Conservation (phyloP, 1,140 invertebrate species). For the Hesperophylax magnus region DNA sequence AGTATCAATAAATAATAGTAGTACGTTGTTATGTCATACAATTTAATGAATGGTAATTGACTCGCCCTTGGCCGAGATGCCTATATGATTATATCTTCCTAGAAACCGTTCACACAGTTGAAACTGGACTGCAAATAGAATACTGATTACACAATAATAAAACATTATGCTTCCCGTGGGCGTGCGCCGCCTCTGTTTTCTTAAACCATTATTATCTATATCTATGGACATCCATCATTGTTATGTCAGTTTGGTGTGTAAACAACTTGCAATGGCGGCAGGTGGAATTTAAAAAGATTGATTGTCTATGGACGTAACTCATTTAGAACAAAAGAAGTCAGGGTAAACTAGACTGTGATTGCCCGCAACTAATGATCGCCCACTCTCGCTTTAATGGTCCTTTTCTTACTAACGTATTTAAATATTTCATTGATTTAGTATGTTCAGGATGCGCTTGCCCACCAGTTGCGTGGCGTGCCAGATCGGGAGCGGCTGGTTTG, state of each 20-base stretch:
- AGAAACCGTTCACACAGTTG: neutral
- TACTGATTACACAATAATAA: neutral
- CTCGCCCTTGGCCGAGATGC: constrained; percentile 1
- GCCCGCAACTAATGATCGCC: neutral
- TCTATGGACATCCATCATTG: too few species aligned
- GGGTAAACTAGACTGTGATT: neutral
- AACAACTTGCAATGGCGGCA: neutral
- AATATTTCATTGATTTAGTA: neutral
- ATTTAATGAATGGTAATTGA: neutral
- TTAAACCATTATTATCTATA: neutral
- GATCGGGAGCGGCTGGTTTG: too few species aligned
- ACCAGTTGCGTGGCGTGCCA: too few species aligned
- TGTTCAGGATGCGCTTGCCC: too few species aligned
- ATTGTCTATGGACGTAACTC: neutral
- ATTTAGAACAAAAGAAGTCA: neutral
- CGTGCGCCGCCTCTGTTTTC: neutral
- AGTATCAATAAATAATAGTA: too few species aligned
- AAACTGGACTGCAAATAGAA: neutral
- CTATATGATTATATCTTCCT: neutral
- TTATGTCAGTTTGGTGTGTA: neutral
- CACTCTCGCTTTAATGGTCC: too few species aligned
- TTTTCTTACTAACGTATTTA: too few species aligned
- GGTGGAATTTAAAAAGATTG: neutral
- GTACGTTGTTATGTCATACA: too few species aligned
- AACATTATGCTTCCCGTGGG: neutral